phyloP scores from a whole-genome alignment of 2,113 vertebrate genomes.

The Aegithalos caudatus region DNA sequence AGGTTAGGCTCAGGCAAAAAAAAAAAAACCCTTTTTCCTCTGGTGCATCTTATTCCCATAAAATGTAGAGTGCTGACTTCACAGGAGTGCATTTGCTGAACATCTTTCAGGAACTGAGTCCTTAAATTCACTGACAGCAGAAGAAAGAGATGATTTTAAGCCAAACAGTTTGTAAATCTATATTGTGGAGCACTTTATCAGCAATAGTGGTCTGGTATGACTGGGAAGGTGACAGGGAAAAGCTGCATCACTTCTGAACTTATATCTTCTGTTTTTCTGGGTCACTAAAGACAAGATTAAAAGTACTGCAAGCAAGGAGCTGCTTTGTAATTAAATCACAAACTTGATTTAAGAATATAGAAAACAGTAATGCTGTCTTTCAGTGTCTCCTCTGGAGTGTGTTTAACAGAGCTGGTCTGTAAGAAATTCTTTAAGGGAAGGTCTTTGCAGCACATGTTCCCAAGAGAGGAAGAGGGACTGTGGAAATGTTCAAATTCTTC shows the following conservation, averaged over 20 bases:
- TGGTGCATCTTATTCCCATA: not conserved
- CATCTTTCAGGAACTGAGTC: not conserved
- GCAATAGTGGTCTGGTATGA: not conserved
- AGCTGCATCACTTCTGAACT: not conserved
- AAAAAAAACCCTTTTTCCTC: not conserved
- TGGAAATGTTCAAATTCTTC: conserved; percentile 24
- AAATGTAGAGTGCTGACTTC: not conserved
- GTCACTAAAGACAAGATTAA: not conserved
- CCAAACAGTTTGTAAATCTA: not conserved
- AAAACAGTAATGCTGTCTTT: not conserved
- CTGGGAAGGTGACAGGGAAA: not conserved
- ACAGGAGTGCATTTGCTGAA: not conserved
- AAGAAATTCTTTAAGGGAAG: not conserved
- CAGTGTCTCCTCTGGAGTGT: not conserved
- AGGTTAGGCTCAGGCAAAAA: not conserved
- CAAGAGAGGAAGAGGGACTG: not conserved
- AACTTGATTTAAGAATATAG: not conserved
- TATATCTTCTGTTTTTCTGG: not conserved
- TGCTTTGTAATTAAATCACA: not conserved
- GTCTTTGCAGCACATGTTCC: not conserved
- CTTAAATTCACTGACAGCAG: not conserved
- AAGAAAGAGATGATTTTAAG: not conserved
- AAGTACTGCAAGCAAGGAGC: not conserved
- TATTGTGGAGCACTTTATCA: not conserved
- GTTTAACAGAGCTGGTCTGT: not conserved